Conservation (phyloP, 2,113 vertebrate genomes). For the Anoura caudifer region DNA sequence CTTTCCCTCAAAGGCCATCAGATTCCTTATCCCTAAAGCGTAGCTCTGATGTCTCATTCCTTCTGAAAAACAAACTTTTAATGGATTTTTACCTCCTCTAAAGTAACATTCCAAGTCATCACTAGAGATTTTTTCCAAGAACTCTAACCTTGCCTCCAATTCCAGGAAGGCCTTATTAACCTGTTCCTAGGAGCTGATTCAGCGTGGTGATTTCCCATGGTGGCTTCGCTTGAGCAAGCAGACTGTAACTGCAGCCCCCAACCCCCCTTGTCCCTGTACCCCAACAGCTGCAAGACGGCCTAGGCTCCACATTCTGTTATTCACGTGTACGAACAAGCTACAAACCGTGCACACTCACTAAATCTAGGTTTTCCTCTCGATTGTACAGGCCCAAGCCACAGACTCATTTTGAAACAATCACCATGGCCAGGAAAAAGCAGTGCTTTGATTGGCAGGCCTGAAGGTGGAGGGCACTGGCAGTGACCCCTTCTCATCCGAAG, state of each 20-base stretch:
- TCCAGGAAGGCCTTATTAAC: neutral
- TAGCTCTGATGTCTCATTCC: neutral
- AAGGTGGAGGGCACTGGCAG: neutral
- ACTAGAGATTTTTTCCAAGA: neutral
- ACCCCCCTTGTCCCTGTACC: fast-evolving
- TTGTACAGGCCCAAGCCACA: neutral
- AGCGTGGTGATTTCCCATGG: neutral
- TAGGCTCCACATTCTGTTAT: neutral
- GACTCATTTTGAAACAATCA: neutral
- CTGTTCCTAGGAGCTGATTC: neutral
- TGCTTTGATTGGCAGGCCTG: neutral
- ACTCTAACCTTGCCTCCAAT: neutral
- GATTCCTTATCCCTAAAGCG: neutral
- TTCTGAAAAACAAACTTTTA: neutral
- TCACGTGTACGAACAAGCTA: neutral
- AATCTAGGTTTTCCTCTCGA: neutral
- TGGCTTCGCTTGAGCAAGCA: neutral
- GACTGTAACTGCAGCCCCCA: neutral
- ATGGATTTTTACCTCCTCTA: neutral
- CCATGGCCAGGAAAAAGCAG: neutral
- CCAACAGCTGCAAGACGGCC: neutral
- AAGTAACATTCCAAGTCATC: neutral
- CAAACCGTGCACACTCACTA: neutral
- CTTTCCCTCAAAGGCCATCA: neutral
- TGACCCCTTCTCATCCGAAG: neutral